Percentiles rank a stretch among this genome's conserved stretches.
Conservation (phyloP, 2,113 vertebrate species). For the rat (Rattus norvegicus) region DNA sequence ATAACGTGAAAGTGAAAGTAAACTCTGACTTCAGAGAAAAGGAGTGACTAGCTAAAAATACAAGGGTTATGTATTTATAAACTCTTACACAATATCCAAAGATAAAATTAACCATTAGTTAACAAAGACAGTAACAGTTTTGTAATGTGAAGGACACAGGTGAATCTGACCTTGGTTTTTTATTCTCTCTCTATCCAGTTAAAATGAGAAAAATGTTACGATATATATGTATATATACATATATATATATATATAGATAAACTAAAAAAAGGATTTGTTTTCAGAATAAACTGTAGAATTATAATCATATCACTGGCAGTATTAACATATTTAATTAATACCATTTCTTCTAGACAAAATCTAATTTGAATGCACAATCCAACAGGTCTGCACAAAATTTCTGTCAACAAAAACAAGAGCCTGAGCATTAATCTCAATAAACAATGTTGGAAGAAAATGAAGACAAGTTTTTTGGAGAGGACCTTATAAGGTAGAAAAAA, state of each 20-base stretch:
- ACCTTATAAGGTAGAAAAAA: not conserved
- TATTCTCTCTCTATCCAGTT: too few species aligned
- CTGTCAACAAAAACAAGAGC: conserved; percentile 18
- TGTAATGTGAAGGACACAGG: not conserved
- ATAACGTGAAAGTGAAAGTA: conserved; percentile 16
- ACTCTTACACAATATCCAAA: not conserved
- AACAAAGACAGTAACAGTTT: not conserved
- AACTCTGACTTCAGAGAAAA: conserved; percentile 35
- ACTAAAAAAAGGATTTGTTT: not conserved
- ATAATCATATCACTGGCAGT: not conserved
- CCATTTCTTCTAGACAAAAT: conserved; percentile 9
- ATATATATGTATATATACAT: not conserved
- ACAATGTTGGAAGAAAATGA: not conserved
- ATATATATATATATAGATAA: not conserved
- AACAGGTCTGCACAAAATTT: not conserved
- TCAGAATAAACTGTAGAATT: not conserved
- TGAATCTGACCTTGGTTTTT: not conserved
- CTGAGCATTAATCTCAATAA: not conserved
- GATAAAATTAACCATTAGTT: conserved; percentile 50
- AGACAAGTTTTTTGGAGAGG: not conserved
- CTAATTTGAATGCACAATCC: conserved; percentile 15
- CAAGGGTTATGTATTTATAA: not conserved
- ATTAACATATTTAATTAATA: conserved; percentile 9
- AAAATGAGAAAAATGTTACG: not conserved
- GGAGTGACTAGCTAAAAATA: not conserved